Evolutionary conservation across 2,888 invertebrate species (phyloP).

Genomic region (Ormyrus thymus): DNA sequence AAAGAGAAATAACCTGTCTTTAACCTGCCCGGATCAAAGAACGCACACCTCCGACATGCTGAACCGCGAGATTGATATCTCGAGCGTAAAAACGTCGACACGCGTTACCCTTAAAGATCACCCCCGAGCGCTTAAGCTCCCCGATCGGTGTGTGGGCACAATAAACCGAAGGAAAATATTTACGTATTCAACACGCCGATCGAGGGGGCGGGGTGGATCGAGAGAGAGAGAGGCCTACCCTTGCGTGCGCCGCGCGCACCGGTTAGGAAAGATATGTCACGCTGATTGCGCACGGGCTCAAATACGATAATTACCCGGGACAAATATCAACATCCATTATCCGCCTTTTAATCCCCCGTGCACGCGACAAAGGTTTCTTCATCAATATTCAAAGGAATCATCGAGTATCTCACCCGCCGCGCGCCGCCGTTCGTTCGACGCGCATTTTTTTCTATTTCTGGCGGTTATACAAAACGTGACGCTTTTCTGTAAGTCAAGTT

Average conservation of each 20-base stretch:
- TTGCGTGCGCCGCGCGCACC: background rate
- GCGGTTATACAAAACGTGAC: too few species aligned
- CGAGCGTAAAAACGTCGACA: too few species aligned
- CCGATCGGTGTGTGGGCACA: too few species aligned
- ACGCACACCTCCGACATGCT: too few species aligned
- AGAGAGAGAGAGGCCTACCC: too few species aligned
- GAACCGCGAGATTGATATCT: too few species aligned
- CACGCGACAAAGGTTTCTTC: too few species aligned
- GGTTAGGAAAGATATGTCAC: background rate
- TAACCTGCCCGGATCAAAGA: too few species aligned
- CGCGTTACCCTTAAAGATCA: too few species aligned
- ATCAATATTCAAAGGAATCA: slow-evolving; percentile 5
- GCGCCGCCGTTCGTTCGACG: background rate
- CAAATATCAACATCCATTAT: slow-evolving; percentile 9
- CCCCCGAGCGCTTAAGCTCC: too few species aligned
- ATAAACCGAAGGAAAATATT: slow-evolving; percentile 8
- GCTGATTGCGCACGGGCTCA: slow-evolving; percentile 4
- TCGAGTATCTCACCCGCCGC: background rate
- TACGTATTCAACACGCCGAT: background rate
- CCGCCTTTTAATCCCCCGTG: background rate
- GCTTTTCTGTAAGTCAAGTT: too few species aligned
- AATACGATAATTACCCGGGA: slow-evolving; percentile 10
- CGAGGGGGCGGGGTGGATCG: background rate
- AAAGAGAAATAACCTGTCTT: too few species aligned
- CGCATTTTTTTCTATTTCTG: background rate